Evolutionary conservation across 2,888 invertebrate genomes (phyloP), one percentile per base, ranked within the genome.

Genomic region (Adineta ricciae): DNA sequence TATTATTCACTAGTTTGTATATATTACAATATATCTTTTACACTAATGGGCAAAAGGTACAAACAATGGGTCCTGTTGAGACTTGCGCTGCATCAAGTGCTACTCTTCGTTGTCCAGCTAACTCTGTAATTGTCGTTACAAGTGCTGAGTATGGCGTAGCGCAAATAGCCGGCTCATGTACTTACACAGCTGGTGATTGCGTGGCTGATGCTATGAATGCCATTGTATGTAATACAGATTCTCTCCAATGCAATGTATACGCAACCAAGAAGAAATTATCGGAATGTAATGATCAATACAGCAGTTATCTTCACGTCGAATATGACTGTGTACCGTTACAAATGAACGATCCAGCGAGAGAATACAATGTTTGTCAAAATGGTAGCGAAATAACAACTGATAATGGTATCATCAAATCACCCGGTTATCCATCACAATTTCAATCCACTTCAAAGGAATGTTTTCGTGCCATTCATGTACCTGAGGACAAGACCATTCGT

Each of bases 331-430:
- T 78, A 41, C 78, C 78, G 24, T 24, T 41, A 8, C 11, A 24
- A 41, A 78, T 78, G 78, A 4, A 41, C 14, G 78, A 78, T 41
- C 5, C 78, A 41, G 2, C 78, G 41, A 41, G 41, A 41, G 78
- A 41, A 24, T 78, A 78, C n/a, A n/a, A 41, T 41, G 78, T 41
- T n/a, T 78, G 78, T 78, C 78, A 78, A 78, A 78, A 78, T 78
- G 41, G 41, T n/a, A 78, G 24, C 3, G 78, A 78, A 4, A 78
- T 78, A 38, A 78, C 78, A 24, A 78, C 8, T 78, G 78, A 78
- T 78, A 5, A n/a, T 41, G 78, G 78, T 11, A 78, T 78, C 2
- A 7, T 78, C 3, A 41, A n/a, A 38, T 41, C 41, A 41, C 78
- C 78, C 41, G 78, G 78, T 41, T 78, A 78, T 78, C 78, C 78